Base-by-base conservation (phyloP, 2,888 invertebrate genomes). In the Zelleria hepariella region DNA sequence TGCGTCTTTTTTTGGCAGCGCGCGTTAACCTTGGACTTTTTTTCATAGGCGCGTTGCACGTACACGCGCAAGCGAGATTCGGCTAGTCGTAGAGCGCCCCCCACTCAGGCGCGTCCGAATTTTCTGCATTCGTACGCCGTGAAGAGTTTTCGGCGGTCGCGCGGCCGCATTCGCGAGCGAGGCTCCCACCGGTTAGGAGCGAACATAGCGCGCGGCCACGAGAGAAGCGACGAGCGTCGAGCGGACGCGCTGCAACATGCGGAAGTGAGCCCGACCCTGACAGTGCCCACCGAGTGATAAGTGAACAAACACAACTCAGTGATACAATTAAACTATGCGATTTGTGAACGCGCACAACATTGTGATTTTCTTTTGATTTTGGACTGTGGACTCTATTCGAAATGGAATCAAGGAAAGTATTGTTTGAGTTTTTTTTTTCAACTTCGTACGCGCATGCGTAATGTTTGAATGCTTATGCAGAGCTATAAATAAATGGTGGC, bases 1-100 rank as follows among this genome's bases (percentile, higher is more conserved):
- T 85, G 85, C 83, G 87, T 87, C 88, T 88, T 88, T 87, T 88
- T 88, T 88, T 86, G 88, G 87, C 87, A 86, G 76, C 86, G 86
- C 84, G 84, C 79, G 82, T 81, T 87, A 86, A 86, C 87, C 88
- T 88, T 88, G 88, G 82, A 80, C 82, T 87, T 88, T 83, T 83
- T 83, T 86, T 86, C 85, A 86, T 83, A 82, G 79, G 82, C 84
- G 85, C 86, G 85, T 73, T 83, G 88, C 87, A 87, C 86, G 87
- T 87, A 86, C 83, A 71, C 85, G 82, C 84, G 73, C 84, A 82
- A 82, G 73, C 84, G 82, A 82, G 82, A 81, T 85, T 86, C 80
- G 86, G 80, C 82, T 86, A 86, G 86, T 79, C 86, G 80, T 82
- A 86, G 87, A 85, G 79, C 86, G 84, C 81, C 86, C 87, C 86